A percentile compares a stretch with the other conserved stretches of the same genome.
phyloP scores from a whole-genome alignment of 2,797 vertebrate genomes.

The Adelosebastes latens region DNA sequence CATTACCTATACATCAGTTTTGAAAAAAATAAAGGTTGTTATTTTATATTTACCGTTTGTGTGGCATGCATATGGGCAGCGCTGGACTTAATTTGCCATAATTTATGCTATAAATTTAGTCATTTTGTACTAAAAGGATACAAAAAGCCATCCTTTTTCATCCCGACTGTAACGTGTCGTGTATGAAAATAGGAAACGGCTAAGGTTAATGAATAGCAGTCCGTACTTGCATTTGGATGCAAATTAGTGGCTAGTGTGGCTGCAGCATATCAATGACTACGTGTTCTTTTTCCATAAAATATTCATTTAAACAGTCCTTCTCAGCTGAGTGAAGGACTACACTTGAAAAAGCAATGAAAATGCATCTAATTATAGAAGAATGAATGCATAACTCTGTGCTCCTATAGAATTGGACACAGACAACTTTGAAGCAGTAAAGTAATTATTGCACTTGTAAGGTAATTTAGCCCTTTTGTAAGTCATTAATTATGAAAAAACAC shows the following conservation, averaged over 20 bases:
- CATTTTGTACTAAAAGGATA: neutral
- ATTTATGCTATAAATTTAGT: neutral
- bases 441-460: neutral
- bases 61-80: neutral
- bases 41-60: neutral
- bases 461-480: neutral
- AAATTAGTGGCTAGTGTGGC: neutral
- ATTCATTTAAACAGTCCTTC: neutral
- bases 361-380: neutral
- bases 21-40: neutral
- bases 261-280: conserved; percentile 19
- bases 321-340: neutral
- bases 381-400: neutral
- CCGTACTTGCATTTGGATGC: neutral
- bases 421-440: neutral
- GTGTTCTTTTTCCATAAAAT: neutral
- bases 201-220: neutral
- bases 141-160: neutral
- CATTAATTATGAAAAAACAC: neutral
- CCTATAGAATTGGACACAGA: neutral
- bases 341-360: neutral
- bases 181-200: neutral
- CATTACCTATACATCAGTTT: neutral
- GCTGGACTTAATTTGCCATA: accelerated
- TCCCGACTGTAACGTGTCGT: neutral